Evolutionary conservation across 2,888 invertebrate genomes (phyloP), one percentile per base, ranked within the genome.

Genomic region (Agrochola lychnidis): DNA sequence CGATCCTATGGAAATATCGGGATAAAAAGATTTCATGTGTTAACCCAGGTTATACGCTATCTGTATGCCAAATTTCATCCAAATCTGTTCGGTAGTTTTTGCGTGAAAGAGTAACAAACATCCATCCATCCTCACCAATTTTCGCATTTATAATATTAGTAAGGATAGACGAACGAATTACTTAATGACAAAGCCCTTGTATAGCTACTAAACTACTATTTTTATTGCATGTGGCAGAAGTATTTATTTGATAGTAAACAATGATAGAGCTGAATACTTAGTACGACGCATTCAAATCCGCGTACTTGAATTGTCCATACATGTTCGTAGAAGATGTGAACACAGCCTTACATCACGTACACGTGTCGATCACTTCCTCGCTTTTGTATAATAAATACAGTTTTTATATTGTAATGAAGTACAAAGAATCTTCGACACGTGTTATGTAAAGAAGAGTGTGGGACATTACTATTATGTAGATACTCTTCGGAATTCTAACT

Each of bases 311-410:
- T 2, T 51, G 5, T 40, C 16, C 53, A 5, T 67, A 6, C n/a
- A 25, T 7, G 14, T n/a, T 36, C 25, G 22, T n/a, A 14, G 14
- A 56, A 2, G 0, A 59, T 75, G 53, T 84, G 57, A 0, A 22
- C 62, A 0, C 4, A 51, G 59, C 63, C 14, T 81, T 40, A 73
- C 22, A 40, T 7, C 22, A 7, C 3, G 16, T 51, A 64, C 82
- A 85, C 76, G 77, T 83, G 82, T 76, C 61, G 4, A 56, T 56
- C 9, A 57, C 70, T 85, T 76, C 82, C 82, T 70, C 59, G 72
- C 63, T 73, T 73, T 85, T 73, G 59, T 85, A 68, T 36, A n/a
- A 53, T 76, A 30, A 67, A 73, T 40, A 70, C 2, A 6, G 48
- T 68, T 70, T 81, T 85, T 66, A 57, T 72, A 84, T 42, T 63